Evolutionary conservation across 1,140 invertebrate species (phyloP).

Genomic region (Helicoverpa zea): DNA sequence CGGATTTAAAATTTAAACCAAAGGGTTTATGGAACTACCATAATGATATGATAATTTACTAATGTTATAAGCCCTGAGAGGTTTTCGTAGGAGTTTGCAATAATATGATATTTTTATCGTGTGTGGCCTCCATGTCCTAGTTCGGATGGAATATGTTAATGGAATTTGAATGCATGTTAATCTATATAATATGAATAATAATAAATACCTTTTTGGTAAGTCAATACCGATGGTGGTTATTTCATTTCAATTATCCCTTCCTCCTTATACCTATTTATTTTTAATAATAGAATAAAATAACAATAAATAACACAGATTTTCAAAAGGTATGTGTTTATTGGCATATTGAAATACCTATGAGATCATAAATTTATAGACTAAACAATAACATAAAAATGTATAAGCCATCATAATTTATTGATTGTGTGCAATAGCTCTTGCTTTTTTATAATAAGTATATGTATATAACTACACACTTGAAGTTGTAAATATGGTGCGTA

Average conservation of each 20-base stretch:
- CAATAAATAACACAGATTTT: constrained; percentile 2
- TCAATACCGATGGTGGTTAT: constrained; percentile 61
- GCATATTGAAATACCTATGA: too few species aligned
- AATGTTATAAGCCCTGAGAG: constrained; percentile 43
- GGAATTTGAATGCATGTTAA: constrained; percentile 86
- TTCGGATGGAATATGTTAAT: constrained; percentile 79
- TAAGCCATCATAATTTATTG: too few species aligned
- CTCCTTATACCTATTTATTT: too few species aligned
- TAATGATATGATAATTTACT: background rate
- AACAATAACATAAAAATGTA: too few species aligned
- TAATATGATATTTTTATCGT: constrained; percentile 21
- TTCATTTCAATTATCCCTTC: constrained; percentile 33
- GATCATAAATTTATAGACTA: too few species aligned
- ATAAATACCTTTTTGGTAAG: constrained; percentile 86
- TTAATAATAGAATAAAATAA: too few species aligned
- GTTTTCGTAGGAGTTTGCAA: constrained; percentile 28
- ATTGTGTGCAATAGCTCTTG: too few species aligned
- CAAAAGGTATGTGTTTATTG: background rate
- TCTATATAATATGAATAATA: constrained; percentile 81
- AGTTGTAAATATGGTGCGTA: too few species aligned
- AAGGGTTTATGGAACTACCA: constrained; percentile 11
- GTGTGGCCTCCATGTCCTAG: constrained; percentile 73
- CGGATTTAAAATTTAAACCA: constrained; percentile 13
- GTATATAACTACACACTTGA: too few species aligned
- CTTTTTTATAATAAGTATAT: too few species aligned